Evolutionary conservation across 1,140 invertebrate genomes (phyloP).

Genomic region (Antheraea mylitta): DNA sequence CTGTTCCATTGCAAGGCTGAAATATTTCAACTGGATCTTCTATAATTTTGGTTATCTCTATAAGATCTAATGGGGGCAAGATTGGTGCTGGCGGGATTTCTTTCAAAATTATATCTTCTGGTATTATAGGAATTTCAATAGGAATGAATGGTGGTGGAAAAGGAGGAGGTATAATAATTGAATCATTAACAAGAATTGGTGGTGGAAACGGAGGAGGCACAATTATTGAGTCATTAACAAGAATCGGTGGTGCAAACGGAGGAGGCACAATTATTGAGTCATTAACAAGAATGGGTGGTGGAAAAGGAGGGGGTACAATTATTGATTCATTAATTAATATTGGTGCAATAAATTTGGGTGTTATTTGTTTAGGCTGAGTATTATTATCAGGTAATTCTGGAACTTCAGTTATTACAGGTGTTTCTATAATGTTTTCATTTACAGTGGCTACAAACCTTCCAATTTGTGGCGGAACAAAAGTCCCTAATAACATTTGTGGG

Average conservation of each 20-base stretch:
- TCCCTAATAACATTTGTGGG: constrained; percentile 24
- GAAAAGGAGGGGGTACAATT: not conserved
- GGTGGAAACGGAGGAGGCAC: not conserved
- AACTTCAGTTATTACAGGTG: not conserved
- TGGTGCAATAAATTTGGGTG: not conserved
- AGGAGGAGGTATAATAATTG: not conserved
- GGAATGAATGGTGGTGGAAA: not conserved
- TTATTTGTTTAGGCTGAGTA: not conserved
- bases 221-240: constrained; percentile 1
- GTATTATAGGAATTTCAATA: not conserved
- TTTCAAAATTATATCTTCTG: not conserved
- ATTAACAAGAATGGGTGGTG: not conserved
- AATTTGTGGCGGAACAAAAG: constrained; percentile 3
- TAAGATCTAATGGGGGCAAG: constrained; percentile 18
- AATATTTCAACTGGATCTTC: no score
- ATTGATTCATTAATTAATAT: not conserved
- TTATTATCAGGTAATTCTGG: not conserved
- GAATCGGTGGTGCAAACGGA: not conserved
- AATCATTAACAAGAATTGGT: not conserved
- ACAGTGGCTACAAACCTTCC: not conserved
- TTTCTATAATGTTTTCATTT: not conserved
- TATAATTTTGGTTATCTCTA: not conserved
- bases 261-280: not conserved
- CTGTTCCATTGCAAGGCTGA: no score
- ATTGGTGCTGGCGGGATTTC: constrained; percentile 27